phyloP scores from a whole-genome alignment of 2,797 vertebrate species.

The Agapornis canus region DNA sequence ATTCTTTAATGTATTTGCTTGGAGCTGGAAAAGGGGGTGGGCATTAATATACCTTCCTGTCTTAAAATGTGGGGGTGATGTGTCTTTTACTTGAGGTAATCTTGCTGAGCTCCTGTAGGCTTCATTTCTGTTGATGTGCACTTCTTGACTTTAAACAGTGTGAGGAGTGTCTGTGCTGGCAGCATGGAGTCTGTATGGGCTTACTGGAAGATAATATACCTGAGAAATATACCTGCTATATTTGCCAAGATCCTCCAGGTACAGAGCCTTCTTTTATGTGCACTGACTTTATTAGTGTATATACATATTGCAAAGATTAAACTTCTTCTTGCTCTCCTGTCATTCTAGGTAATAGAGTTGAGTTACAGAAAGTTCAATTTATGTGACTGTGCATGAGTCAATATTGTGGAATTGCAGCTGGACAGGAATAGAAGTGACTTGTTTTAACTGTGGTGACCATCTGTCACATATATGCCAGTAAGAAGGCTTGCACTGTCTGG shows the following conservation, averaged over 20 bases:
- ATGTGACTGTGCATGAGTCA: not conserved
- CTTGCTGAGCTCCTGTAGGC: not conserved
- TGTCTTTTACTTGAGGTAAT: not conserved
- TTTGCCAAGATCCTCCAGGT: conserved; percentile 95
- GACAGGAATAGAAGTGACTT: not conserved
- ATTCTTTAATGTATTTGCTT: not conserved
- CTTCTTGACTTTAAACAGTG: conserved; percentile 80
- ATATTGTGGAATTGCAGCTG: not conserved
- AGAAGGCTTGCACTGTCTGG: not conserved
- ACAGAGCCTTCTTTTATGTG: conserved; percentile 28
- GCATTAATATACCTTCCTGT: not conserved
- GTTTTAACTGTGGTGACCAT: not conserved
- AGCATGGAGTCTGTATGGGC: conserved; percentile 97
- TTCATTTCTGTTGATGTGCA: conserved; percentile 16
- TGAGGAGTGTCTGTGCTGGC: conserved; percentile 96
- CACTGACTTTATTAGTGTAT: not conserved
- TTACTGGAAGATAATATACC: conserved; percentile 93
- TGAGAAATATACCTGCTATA: conserved; percentile 92
- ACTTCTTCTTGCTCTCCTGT: not conserved
- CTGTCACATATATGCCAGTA: not conserved
- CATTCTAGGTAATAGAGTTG: not conserved
- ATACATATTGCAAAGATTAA: not conserved
- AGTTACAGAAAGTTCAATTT: not conserved
- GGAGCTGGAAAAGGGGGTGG: not conserved
- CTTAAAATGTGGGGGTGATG: not conserved